Evolutionary conservation across 2,888 invertebrate species (phyloP), one percentile per base, ranked within the genome.

Genomic region (Adela reaumurella): DNA sequence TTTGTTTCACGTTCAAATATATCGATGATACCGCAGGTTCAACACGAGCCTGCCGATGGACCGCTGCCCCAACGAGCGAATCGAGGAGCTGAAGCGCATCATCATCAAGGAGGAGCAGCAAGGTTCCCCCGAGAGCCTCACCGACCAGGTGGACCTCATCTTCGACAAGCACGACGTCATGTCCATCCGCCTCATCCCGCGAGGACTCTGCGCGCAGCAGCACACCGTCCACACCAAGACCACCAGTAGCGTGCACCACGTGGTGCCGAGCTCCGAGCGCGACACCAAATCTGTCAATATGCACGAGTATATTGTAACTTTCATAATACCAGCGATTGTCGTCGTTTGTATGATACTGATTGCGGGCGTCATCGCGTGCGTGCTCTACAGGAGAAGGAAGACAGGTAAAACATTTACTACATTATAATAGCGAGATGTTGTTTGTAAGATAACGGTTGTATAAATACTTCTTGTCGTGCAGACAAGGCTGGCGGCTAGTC

Each of bases 331-430:
- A 0, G 91, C 92, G 1, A 84, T 92, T 14, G 90, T 96, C 24
- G 92, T 97, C 51, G 85, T 92, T 0, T 85, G 89, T 17, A 94
- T 97, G 90, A 81, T 97, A 41, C 68, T 95, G 14, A 76, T 97
- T 44, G 94, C 96, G 0, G 87, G 91, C 1, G 80, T 95, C 49
- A 87, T 96, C 49, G 95, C 96, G 1, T 93, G 94, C 62, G 85
- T 94, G 48, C 74, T 97, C 46, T 95, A 96, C 64, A 84, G 92
- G 57, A 82, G 90, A 59, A 84, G 91, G 55, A 84, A 90, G 56
- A 90, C 90, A 47, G 94, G 94, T 54, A 89, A 24, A 24, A 24
- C 8, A 8, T 24, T 6, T 24, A 24, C 4, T 24, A 24, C 5
- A 24, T 24, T 24, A 24, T 24, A 24, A 6, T 6, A 24, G 4